phyloP scores from a whole-genome alignment of 2,113 vertebrate species.

The Ammospiza caudacuta region DNA sequence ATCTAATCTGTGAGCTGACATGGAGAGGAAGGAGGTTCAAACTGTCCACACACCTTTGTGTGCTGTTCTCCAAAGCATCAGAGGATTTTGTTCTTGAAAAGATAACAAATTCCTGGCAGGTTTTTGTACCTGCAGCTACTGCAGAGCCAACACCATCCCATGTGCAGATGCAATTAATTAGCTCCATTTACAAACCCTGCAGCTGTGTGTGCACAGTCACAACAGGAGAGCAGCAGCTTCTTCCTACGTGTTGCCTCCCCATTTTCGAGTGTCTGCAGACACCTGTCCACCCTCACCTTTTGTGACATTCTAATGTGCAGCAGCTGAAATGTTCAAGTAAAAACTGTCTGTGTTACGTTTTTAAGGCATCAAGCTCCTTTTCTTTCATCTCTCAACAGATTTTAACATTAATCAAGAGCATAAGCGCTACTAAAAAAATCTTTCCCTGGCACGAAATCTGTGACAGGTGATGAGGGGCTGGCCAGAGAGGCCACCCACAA shows the following conservation, averaged over 20 bases:
- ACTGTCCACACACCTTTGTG: background rate
- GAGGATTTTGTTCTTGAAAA: background rate
- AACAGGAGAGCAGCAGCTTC: background rate
- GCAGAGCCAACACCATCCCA: background rate
- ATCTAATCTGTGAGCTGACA: background rate
- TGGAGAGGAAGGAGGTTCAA: background rate
- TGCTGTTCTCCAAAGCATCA: background rate
- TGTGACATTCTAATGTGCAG: slow-evolving; percentile 14
- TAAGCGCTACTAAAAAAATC: background rate
- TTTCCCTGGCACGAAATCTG: background rate
- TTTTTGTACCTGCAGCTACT: slow-evolving; percentile 19
- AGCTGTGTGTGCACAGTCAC: slow-evolving; percentile 7
- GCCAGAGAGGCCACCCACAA: slow-evolving; percentile 24
- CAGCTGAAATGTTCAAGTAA: slow-evolving; percentile 42
- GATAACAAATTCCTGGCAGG: background rate
- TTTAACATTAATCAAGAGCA: background rate
- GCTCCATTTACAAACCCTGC: slow-evolving; percentile 4
- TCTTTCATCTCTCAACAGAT: background rate
- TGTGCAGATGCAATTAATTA: slow-evolving; percentile 41
- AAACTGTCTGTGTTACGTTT: background rate
- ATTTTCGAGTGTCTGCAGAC: slow-evolving; percentile 17
- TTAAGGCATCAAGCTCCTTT: background rate
- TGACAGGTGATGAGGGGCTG: slow-evolving; percentile 14
- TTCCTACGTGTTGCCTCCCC: background rate
- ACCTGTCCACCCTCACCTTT: slow-evolving; percentile 44